phyloP scores from a whole-genome alignment of 2,113 vertebrate species.

The Anhinga anhinga region DNA sequence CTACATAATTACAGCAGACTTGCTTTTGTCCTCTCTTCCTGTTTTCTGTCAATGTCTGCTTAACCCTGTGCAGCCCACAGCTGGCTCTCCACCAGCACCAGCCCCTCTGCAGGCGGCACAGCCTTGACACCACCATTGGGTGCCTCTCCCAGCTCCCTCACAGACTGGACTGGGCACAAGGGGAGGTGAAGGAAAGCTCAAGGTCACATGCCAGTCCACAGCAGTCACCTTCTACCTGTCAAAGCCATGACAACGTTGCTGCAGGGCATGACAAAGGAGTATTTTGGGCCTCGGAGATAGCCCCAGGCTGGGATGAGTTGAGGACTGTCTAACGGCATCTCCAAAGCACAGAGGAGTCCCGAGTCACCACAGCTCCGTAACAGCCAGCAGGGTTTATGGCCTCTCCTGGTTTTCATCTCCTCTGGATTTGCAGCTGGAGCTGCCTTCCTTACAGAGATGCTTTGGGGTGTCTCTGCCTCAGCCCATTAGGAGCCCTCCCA shows the following conservation, averaged over 20 bases:
- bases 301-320: background rate
- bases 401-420: background rate
- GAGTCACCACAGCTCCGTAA: background rate
- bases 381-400: background rate
- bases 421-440: background rate
- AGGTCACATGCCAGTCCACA: background rate
- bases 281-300: background rate
- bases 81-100: background rate
- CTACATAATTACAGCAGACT: constrained; percentile 78
- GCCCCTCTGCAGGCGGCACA: background rate
- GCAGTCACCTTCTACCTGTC: background rate
- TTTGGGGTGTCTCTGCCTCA: background rate
- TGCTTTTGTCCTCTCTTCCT: constrained; percentile 73
- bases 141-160: background rate
- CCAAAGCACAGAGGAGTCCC: background rate
- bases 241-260: background rate
- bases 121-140: background rate
- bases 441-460: background rate
- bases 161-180: rapidly evolving
- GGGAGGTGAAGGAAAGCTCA: background rate
- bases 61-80: constrained; percentile 23
- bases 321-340: background rate
- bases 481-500: rapidly evolving
- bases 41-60: constrained; percentile 73
- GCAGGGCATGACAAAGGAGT: background rate